phyloP scores from a whole-genome alignment of 1,140 invertebrate species.

The Cryptotermes secundus region DNA sequence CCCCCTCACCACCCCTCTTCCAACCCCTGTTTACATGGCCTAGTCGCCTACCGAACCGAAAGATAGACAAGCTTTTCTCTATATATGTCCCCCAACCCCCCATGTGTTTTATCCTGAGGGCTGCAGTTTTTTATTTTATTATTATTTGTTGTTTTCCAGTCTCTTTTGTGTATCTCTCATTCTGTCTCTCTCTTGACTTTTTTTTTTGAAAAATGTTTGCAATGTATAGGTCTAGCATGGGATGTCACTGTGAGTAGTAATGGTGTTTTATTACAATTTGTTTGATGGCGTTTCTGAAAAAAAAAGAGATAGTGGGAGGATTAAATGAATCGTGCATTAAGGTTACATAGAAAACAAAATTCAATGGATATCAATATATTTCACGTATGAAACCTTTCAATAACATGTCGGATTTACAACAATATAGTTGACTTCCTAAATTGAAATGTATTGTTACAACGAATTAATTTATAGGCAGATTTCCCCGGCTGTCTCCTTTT shows the following conservation, averaged over 20 bases:
- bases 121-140: conserved; percentile 23
- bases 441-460: not conserved
- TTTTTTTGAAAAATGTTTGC: conserved; percentile 25
- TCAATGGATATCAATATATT: conserved; percentile 20
- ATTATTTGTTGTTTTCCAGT: conserved; percentile 25
- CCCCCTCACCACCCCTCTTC: not conserved
- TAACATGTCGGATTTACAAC: not conserved
- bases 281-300: conserved; percentile 25
- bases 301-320: conserved; percentile 22
- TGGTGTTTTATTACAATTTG: conserved; percentile 32
- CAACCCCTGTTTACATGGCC: not conserved
- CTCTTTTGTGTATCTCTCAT: not conserved
- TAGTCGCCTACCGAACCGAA: conserved; percentile 6
- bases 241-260: conserved; percentile 27
- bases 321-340: conserved; percentile 19
- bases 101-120: conserved; percentile 16
- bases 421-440: not conserved
- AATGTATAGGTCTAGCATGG: conserved; percentile 24
- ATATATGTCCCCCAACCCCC: not conserved
- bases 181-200: not conserved
- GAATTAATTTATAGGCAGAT: not conserved
- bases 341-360: conserved; percentile 14
- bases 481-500: not conserved
- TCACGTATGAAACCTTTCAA: not conserved
- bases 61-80: not conserved